phyloP scores from a whole-genome alignment of 2,113 vertebrate genomes.

The Heteronetta atricapilla region DNA sequence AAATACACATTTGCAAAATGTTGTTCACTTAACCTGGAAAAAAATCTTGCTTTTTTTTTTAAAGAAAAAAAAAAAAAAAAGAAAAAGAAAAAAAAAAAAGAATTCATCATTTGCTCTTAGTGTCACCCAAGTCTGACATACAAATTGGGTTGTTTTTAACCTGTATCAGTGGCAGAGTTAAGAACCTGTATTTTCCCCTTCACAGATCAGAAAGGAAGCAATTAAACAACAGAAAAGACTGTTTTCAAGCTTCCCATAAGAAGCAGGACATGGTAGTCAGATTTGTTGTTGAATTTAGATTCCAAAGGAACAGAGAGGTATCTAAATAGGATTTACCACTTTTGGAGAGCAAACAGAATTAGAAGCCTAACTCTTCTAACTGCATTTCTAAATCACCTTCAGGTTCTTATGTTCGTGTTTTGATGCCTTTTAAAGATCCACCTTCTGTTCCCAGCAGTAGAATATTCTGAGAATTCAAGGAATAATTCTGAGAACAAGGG shows the following conservation, averaged over 20 bases:
- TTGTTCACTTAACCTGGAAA: background rate
- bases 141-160: background rate
- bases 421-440: background rate
- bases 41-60: background rate
- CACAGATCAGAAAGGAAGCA: background rate
- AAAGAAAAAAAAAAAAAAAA: no score
- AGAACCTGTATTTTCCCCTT: background rate
- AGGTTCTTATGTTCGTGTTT: background rate
- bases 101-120: background rate
- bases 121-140: background rate
- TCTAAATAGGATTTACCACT: background rate
- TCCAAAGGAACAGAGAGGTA: background rate
- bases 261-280: background rate
- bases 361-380: background rate
- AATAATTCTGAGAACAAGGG: background rate
- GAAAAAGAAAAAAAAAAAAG: no score
- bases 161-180: background rate
- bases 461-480: background rate
- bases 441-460: background rate
- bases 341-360: background rate
- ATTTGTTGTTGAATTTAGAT: background rate
- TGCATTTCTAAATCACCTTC: background rate
- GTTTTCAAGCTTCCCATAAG: background rate
- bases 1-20: background rate
- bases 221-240: background rate